Percentiles rank a stretch among this genome's conserved stretches.
Conservation (phyloP, 2,888 invertebrate species). For the Pyrochroa serraticornis region DNA sequence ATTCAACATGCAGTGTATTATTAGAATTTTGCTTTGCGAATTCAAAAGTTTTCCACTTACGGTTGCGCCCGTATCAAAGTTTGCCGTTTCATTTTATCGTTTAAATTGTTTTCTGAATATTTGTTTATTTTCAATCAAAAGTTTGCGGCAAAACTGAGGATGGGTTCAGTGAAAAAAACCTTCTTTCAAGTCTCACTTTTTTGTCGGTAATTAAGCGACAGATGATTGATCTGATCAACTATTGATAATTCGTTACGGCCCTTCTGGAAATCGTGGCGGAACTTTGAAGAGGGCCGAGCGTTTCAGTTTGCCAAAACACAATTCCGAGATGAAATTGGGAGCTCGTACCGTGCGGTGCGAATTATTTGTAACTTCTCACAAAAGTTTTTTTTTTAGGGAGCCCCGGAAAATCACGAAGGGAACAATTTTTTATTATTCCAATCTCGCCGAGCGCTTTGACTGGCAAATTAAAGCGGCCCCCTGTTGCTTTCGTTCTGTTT, state of each 20-base stretch:
- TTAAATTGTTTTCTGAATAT: constrained; percentile 25
- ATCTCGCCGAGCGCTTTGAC: constrained; percentile 27
- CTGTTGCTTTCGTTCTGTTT: constrained; percentile 27
- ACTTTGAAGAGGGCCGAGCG: constrained; percentile 15
- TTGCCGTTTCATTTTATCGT: constrained; percentile 20
- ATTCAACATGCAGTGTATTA: constrained; percentile 19
- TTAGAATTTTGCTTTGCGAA: constrained; percentile 3
- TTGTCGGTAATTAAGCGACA: not conserved
- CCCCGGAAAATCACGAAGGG: constrained; percentile 18
- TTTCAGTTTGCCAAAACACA: constrained; percentile 5
- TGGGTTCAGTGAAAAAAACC: not conserved
- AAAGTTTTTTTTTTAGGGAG: constrained; percentile 16
- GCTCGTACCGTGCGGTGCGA: constrained; percentile 31
- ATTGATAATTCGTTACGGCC: constrained; percentile 24
- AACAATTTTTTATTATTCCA: constrained; percentile 27
- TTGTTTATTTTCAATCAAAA: constrained; percentile 32
- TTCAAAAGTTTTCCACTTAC: constrained; percentile 19
- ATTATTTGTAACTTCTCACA: constrained; percentile 34
- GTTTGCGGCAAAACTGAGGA: constrained; percentile 10
- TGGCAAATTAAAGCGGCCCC: constrained; percentile 31
- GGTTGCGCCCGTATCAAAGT: constrained; percentile 19
- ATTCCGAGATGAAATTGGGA: constrained; percentile 20
- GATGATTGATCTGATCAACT: not conserved
- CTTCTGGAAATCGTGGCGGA: constrained; percentile 11
- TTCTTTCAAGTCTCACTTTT: not conserved